Percentiles rank a stretch among this genome's conserved stretches.
Evolutionary conservation across 2,888 invertebrate species (phyloP).

Genomic region (Acrobasis suavella): DNA sequence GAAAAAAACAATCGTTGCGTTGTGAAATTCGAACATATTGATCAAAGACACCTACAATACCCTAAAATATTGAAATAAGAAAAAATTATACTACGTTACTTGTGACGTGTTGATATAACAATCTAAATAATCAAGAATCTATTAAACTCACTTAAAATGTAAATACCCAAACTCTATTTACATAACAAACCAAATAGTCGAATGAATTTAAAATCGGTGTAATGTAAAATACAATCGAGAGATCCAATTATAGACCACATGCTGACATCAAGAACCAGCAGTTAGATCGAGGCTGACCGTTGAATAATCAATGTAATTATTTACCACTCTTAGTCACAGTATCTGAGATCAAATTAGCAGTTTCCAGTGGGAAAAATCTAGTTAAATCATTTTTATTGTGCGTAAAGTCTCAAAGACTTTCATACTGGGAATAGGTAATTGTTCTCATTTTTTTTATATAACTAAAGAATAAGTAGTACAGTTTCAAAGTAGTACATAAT

Average conservation of each 20-base stretch:
- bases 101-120: slow-evolving; percentile 7
- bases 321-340: slow-evolving; percentile 23
- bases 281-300: slow-evolving; percentile 20
- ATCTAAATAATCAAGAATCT: not conserved
- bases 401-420: not conserved
- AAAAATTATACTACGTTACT: not conserved
- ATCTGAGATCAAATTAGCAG: slow-evolving; percentile 17
- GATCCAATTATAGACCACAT: slow-evolving; percentile 22
- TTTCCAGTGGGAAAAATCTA: slow-evolving; percentile 21
- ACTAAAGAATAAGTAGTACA: too few relatives aligned
- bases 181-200: slow-evolving; percentile 22
- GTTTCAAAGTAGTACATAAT: too few relatives aligned
- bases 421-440: too few relatives aligned
- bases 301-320: slow-evolving; percentile 25
- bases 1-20: too few relatives aligned
- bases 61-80: too few relatives aligned
- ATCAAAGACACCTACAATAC: too few relatives aligned
- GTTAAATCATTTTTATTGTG: not conserved
- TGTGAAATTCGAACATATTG: too few relatives aligned
- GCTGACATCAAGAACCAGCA: slow-evolving; percentile 24
- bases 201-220: slow-evolving; percentile 22
- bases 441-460: too few relatives aligned
- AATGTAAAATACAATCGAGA: slow-evolving; percentile 20
- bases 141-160: slow-evolving; percentile 16
- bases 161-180: slow-evolving; percentile 14